These are phyloP conservation scores for Margaritifera margaritifera DNA, from an alignment of 2,888 invertebrate species.

Conservation along the genomic window DNA sequence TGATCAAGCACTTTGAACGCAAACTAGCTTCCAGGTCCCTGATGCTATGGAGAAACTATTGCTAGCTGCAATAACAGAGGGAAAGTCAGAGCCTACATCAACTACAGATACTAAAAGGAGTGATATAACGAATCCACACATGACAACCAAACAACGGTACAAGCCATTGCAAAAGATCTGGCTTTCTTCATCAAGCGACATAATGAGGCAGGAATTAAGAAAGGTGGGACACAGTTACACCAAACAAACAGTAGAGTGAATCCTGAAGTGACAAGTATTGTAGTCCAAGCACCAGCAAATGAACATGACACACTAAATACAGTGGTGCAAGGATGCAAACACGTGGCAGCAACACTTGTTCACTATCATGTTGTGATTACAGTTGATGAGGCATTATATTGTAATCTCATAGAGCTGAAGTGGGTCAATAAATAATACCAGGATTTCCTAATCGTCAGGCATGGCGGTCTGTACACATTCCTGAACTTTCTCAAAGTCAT, in stretches of 20 bases:
- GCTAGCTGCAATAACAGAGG: no score
- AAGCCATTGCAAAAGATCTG: constrained; percentile 2
- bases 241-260: not conserved
- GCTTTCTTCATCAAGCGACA: constrained; percentile 6
- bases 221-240: no score
- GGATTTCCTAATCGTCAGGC: constrained; percentile 14
- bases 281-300: constrained; percentile 4
- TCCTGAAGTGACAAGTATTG: constrained; percentile 1
- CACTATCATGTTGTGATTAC: constrained; percentile 14
- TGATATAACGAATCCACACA: not conserved
- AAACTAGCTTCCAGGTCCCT: no score
- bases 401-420: constrained; percentile 19
- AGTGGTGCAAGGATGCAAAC: constrained; percentile 3
- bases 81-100: no score
- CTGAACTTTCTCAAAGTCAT: constrained; percentile 11
- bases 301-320: constrained; percentile 11
- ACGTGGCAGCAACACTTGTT: constrained; percentile 1
- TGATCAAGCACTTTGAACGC: no score
- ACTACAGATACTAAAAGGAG: no score
- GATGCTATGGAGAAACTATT: no score
- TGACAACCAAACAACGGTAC: not conserved
- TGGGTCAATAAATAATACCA: constrained; percentile 5
- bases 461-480: constrained; percentile 13
- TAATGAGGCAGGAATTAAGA: no score
- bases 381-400: constrained; percentile 18